Base-by-base conservation (phyloP, 2,797 vertebrate species). In the Emys orbicularis region DNA sequence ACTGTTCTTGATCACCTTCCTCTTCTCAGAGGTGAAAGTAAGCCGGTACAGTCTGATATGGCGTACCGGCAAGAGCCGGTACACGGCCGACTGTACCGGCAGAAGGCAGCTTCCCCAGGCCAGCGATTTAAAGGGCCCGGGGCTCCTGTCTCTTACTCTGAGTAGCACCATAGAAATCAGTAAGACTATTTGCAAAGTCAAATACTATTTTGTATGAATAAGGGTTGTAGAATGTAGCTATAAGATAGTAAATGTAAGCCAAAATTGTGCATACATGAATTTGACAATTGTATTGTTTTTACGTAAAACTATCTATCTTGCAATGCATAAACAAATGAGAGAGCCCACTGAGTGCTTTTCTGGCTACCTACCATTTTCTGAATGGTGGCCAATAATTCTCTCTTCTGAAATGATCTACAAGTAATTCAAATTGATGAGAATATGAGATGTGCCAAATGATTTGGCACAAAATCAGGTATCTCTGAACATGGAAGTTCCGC, bases 401-500 rank as follows among this genome's bases (percentile, higher is more conserved):
- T 97, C 96, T 97, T 79, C 90, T 97, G 95, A 98, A 98, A 97
- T 98, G 97, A 98, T 98, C 96, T 97, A 95, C 94, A 97, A 97
- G 97, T 98, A 98, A 98, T 98, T 98, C 96, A 98, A 98, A 98
- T 81, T 97, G 98, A 98, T 98, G 98, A 98, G 95, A 98, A 91
- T 31, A 91, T 31, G 89, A 98, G 92, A 96, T 94, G 94, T 95
- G 98, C 98, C 98, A 98, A 98, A 98, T 59, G 80, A 94, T 96
- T 97, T 98, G 98, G 98, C 98, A 97, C 94, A 91, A 80, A 94
- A 90, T 87, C 97, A 95, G 95, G 77, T 90, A 89, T 86, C 95
- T 97, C 74, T 92, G 95, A 97, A 96, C 86, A 89, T 53, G 93
- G 88, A 68, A 93, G 89, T 95, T 98, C 93, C 95, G 96, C 97